These are phyloP conservation scores for Girardinus metallicus DNA, from an alignment of 2,797 vertebrate species.

Conservation along the genomic window DNA sequence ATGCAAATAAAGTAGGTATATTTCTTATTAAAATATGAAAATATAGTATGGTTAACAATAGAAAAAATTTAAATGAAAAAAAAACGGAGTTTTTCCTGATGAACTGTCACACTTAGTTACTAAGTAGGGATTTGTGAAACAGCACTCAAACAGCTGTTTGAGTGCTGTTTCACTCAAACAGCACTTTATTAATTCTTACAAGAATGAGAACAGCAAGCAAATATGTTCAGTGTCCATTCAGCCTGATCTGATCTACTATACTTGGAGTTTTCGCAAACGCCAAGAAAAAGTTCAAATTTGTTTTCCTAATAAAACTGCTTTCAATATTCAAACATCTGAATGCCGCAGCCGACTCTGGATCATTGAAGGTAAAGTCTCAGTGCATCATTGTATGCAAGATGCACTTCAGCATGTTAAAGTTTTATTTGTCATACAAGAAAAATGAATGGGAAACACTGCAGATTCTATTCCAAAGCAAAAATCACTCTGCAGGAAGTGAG, in stretches of 20 bases:
- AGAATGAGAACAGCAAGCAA: too few species aligned
- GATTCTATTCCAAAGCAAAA: background rate
- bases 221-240: too few species aligned
- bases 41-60: background rate
- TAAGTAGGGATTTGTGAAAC: too few species aligned
- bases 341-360: background rate
- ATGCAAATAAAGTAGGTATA: background rate
- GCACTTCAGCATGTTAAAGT: background rate
- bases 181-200: too few species aligned
- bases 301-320: background rate
- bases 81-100: too few species aligned
- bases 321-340: background rate
- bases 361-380: background rate
- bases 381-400: background rate
- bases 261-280: too few species aligned
- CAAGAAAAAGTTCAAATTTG: background rate
- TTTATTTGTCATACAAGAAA: background rate
- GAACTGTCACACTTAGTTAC: too few species aligned
- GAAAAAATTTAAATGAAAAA: background rate
- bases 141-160: too few species aligned
- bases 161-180: too few species aligned
- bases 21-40: background rate
- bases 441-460: background rate
- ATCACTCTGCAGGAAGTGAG: background rate
- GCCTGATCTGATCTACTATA: too few species aligned